phyloP scores from a whole-genome alignment of 2,113 vertebrate species.

The Perca flavescens region DNA sequence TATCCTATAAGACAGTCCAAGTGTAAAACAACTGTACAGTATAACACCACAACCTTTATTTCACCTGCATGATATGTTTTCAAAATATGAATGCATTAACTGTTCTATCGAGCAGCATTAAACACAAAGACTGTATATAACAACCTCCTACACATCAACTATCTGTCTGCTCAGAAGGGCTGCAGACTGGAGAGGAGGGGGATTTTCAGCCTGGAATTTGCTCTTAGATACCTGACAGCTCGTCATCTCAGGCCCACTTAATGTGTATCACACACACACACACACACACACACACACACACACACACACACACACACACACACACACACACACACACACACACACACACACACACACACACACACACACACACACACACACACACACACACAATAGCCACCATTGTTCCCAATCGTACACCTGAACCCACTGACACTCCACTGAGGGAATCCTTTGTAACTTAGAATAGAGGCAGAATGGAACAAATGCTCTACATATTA shows the following conservation, averaged over 20 bases:
- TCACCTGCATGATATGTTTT: background rate
- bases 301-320: slow-evolving; percentile 1
- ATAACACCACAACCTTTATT: background rate
- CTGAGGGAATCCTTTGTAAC: slow-evolving; percentile 16
- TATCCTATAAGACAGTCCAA: background rate
- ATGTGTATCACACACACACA: background rate
- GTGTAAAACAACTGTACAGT: background rate
- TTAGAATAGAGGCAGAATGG: background rate
- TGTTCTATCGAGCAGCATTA: background rate
- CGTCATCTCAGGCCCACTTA: slow-evolving; percentile 12
- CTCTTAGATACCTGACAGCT: slow-evolving; percentile 56
- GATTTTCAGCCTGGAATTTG: slow-evolving; percentile 66
- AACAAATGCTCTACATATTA: background rate
- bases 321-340: background rate
- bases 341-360: slow-evolving; percentile 2
- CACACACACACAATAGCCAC: slow-evolving; percentile 17
- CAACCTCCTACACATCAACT: slow-evolving; percentile 12
- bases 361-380: background rate
- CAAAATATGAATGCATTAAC: too few relatives aligned
- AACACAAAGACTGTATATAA: background rate
- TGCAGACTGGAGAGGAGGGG: slow-evolving; percentile 20
- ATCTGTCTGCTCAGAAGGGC: slow-evolving; percentile 12
- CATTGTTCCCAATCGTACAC: slow-evolving; percentile 35
- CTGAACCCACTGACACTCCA: slow-evolving; percentile 40
- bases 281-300: slow-evolving; percentile 3